These are phyloP conservation scores for Poecile montanus DNA, from an alignment of 2,797 vertebrate genomes.

Conservation along the genomic window DNA sequence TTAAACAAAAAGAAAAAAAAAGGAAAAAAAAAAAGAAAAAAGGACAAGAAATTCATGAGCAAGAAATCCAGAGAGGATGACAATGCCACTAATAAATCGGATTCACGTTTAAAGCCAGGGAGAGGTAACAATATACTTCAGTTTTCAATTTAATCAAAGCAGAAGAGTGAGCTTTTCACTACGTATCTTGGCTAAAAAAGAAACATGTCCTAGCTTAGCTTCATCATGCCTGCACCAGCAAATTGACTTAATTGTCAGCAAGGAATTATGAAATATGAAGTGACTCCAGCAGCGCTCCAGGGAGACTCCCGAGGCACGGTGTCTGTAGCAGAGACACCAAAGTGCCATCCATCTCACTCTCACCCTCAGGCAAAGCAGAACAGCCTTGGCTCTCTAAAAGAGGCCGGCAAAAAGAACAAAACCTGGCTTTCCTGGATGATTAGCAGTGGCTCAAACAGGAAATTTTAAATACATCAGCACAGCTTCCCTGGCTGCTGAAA, in stretches of 20 bases:
- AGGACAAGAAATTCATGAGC: background rate
- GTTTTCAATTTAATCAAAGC: background rate
- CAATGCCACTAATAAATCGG: background rate
- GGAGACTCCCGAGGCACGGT: background rate
- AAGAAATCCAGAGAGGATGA: background rate
- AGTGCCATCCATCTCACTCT: slow-evolving; percentile 26
- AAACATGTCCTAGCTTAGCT: slow-evolving; percentile 59
- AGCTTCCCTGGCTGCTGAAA: background rate
- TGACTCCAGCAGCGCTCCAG: slow-evolving; percentile 20
- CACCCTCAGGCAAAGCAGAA: slow-evolving; percentile 20
- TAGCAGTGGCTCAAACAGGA: background rate
- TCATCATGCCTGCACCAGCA: slow-evolving; percentile 55
- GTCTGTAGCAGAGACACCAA: slow-evolving; percentile 32
- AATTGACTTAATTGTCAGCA: slow-evolving; percentile 69
- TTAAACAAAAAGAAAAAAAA: background rate
- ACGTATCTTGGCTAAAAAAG: background rate
- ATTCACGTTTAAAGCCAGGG: background rate
- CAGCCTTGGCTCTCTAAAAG: background rate
- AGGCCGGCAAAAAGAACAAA: background rate
- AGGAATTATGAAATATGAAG: slow-evolving; percentile 57
- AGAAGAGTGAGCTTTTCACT: background rate
- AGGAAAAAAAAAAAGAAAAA: too few relatives aligned
- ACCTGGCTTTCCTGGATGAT: background rate
- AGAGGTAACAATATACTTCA: background rate
- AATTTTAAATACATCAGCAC: background rate